Evolutionary conservation across 2,113 vertebrate species (phyloP), one percentile per base, ranked within the genome.

Genomic region (Microcebus tavaratra): DNA sequence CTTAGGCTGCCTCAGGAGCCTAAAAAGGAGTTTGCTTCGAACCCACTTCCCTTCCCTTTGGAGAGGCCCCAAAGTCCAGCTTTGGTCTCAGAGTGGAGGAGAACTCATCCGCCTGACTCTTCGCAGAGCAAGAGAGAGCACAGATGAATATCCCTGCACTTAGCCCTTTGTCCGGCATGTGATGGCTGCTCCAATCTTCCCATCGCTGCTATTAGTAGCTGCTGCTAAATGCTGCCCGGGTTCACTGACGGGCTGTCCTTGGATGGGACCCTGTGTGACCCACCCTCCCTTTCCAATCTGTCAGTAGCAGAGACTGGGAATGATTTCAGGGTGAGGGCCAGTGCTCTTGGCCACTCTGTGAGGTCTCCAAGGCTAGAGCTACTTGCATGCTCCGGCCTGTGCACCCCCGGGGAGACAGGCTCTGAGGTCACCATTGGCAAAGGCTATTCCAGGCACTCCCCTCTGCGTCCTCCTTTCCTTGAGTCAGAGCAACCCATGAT

Each of bases 371-470:
- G 39, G 36, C 72, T 73, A 21, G 76, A 90, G 48, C 27, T 29
- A 25, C 59, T 68, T 72, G 68, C 55, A 36, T 0, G 2, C 17
- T 73, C n/a, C 45, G 2, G 55, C 59, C 1, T 0, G n/a, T 4
- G 29, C 57, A 36, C 48, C 55, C 48, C 45, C 11, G 12, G 50
- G 42, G 67, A 76, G 75, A 13, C 3, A 0, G 78, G 18, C 68
- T 84, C 36, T 96, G 97, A 96, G 48, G 57, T 97, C 94, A 98
- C 70, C 36, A 67, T 68, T 95, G 96, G 87, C 50, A 31, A 70
- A 79, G 39, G 55, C 29, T 89, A 72, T 76, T 50, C 61, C 57
- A 48, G 73, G n/a, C 57, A 1, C 50, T 61, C 36, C 53, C 81
- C 42, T 95, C 59, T 17, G n/a, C 57, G 5, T 50, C 14, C n/a